Evolutionary conservation across 1,140 invertebrate species (phyloP), one percentile per base, ranked within the genome.

Genomic region (Drosophila funebris): DNA sequence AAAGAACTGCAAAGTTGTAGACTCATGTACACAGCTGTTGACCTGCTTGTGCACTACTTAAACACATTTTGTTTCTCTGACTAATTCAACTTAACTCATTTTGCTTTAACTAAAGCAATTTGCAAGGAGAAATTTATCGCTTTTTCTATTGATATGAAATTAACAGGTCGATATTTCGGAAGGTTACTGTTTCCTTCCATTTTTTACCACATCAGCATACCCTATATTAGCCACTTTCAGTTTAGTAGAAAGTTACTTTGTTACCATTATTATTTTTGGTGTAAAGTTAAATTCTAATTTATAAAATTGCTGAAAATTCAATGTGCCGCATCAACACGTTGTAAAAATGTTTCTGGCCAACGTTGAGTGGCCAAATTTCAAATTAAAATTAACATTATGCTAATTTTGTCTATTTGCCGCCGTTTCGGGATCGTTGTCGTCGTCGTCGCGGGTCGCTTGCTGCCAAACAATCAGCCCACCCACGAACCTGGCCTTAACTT

Each of bases 331-430:
- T 85, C 81, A 85, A 85, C 81, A 84, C 82, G 78, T 81, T 87
- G 82, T 81, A 74, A 75, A 76, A 81, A 75, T 81, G 72, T 71
- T 78, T 58, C 56, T 67, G 73, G 82, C 82, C 73, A 81, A 62
- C 70, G 78, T 78, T 66, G 83, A 78, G 82, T 82, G 82, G 82
- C 83, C 66, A 87, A 85, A 87, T 82, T 85, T 87, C 74, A 85
- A 85, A 85, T 85, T 85, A 87, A 85, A 85, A 85, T 85, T 81
- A 85, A 85, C 82, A 82, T 85, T 85, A 85, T 87, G 81, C 81
- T 87, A 85, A 85, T 85, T 77, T 81, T 43, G 66, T 71, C 81
- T 81, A 78, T 85, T 85, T 76, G 57, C 80, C 37, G 56, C 48
- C 22, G 29, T 33, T 33, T 33, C 31, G 31, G 31, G 31, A 33